These are phyloP conservation scores for Cyprinodon tularosa DNA, from an alignment of 2,113 vertebrate species.

Conservation along the genomic window DNA sequence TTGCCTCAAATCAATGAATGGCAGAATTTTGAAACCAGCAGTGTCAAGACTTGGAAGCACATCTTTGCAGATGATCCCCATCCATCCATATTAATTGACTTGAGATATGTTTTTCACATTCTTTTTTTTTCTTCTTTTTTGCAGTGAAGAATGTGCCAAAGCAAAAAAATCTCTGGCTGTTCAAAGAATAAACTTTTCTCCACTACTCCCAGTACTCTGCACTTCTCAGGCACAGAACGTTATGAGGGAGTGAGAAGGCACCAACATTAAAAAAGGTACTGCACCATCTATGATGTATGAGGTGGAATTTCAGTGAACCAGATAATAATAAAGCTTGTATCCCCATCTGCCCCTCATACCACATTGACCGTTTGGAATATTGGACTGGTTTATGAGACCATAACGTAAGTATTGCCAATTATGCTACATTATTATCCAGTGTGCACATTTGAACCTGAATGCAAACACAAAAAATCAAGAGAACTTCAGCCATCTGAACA, in stretches of 20 bases:
- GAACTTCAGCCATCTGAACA: conserved; percentile 1
- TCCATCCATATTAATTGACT: neutral
- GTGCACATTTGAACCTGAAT: conserved; percentile 11
- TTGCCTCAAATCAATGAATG: too few relatives aligned
- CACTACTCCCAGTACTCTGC: neutral
- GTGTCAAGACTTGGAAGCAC: too few relatives aligned
- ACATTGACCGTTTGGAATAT: neutral
- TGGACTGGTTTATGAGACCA: conserved; percentile 3
- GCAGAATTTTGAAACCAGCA: neutral
- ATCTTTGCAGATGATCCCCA: neutral
- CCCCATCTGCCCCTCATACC: conserved; percentile 2
- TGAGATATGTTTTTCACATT: neutral
- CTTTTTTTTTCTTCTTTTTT: neutral
- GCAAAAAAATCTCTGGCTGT: neutral
- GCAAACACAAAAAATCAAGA: conserved; percentile 8
- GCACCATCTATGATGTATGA: conserved; percentile 8
- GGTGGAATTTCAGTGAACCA: neutral
- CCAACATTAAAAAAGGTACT: conserved; percentile 11
- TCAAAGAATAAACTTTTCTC: neutral
- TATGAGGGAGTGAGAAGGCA: conserved; percentile 6
- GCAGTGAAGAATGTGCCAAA: neutral
- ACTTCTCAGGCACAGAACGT: neutral
- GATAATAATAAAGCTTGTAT: conserved; percentile 20
- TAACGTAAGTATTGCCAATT: conserved; percentile 15
- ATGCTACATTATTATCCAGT: conserved; percentile 8